phyloP scores from a whole-genome alignment of 1,140 invertebrate genomes.

The Paramacrobiotus metropolitanus region DNA sequence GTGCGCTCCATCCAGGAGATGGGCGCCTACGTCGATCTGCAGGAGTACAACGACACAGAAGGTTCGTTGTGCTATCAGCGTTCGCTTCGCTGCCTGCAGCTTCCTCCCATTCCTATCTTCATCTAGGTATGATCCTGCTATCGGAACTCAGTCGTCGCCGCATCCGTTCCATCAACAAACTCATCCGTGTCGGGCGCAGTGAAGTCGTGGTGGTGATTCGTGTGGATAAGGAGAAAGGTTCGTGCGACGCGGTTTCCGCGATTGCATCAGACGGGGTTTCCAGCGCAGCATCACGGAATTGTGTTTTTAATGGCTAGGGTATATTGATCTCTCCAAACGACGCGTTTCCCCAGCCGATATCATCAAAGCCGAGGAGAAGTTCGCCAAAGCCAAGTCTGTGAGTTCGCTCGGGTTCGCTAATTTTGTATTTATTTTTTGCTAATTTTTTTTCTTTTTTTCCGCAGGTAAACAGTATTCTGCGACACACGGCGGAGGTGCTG shows the following conservation, averaged over 20 bases:
- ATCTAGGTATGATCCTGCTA: constrained; percentile 30
- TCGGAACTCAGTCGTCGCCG: constrained; percentile 90
- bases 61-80: constrained; percentile 26
- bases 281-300: too few species aligned
- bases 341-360: constrained; percentile 93
- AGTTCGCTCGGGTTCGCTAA: constrained; percentile 13
- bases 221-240: constrained; percentile 97
- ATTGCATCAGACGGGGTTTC: not conserved
- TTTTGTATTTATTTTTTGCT: not conserved
- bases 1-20: constrained; percentile 95
- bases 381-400: constrained; percentile 92
- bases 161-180: constrained; percentile 96
- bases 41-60: constrained; percentile 98
- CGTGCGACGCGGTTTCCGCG: constrained; percentile 8
- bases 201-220: constrained; percentile 98
- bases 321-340: constrained; percentile 96
- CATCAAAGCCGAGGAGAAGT: constrained; percentile 90
- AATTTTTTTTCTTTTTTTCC: constrained; percentile 6
- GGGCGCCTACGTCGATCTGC: constrained; percentile 91
- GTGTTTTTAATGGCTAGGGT: constrained; percentile 35
- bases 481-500: constrained; percentile 84
- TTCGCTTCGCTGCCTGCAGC: not conserved
- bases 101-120: constrained; percentile 10
- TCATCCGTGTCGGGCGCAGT: constrained; percentile 90
- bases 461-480: constrained; percentile 63